Conservation (phyloP, 2,888 invertebrate species). For the Strigamia crassipes region DNA sequence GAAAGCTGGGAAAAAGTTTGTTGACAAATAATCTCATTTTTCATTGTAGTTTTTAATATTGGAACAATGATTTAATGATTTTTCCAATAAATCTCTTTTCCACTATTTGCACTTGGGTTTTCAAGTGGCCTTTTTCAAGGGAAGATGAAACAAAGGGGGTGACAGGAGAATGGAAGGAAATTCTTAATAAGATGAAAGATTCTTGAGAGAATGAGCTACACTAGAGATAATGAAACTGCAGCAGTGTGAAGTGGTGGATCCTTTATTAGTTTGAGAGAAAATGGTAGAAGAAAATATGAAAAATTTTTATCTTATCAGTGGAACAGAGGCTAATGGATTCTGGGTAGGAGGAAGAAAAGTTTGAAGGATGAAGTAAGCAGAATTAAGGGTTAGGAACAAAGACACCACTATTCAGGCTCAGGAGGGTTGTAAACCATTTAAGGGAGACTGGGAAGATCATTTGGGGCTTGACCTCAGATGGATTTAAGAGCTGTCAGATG, state of each 20-base stretch:
- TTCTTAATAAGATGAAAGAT: slow-evolving; percentile 26
- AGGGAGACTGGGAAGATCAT: neutral
- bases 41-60: neutral
- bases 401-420: neutral
- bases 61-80: neutral
- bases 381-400: neutral
- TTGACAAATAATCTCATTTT: no score
- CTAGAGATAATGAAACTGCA: slow-evolving; percentile 8
- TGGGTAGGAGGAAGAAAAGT: neutral
- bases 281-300: slow-evolving; percentile 4
- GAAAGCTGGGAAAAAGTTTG: no score
- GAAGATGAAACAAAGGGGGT: neutral
- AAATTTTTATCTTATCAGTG: slow-evolving; percentile 1
- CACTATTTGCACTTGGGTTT: neutral
- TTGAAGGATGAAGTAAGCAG: neutral
- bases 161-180: neutral
- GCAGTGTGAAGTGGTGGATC: neutral
- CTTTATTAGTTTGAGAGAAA: slow-evolving; percentile 1
- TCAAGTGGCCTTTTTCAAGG: neutral
- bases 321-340: neutral
- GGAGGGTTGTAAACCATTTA: neutral
- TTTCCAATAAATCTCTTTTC: neutral
- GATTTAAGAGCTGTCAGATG: neutral
- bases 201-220: neutral
- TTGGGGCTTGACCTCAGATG: neutral